Conservation (phyloP, 1,140 invertebrate species). For the Drosophila rhopaloa region DNA sequence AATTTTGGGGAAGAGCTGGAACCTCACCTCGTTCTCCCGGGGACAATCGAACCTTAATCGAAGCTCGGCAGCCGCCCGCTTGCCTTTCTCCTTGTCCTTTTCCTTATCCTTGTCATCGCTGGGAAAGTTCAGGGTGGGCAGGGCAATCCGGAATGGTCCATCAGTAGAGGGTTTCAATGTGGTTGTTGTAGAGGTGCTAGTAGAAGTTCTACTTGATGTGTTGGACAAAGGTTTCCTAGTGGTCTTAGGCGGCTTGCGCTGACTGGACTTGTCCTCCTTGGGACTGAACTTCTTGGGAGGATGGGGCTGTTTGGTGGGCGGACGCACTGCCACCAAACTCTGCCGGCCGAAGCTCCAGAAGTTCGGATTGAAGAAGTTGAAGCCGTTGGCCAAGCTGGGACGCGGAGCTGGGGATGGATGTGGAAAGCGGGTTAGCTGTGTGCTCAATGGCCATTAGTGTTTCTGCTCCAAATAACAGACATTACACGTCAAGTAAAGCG, state of each 20-base stretch:
- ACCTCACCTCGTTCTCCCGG: slow-evolving; percentile 85
- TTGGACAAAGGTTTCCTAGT: slow-evolving; percentile 43
- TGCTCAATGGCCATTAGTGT: slow-evolving; percentile 65
- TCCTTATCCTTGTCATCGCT: slow-evolving; percentile 56
- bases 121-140: slow-evolving; percentile 80
- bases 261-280: slow-evolving; percentile 83
- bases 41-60: slow-evolving; percentile 85
- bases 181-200: slow-evolving; percentile 65
- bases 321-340: slow-evolving; percentile 59
- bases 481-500: slow-evolving; percentile 73
- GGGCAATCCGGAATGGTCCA: slow-evolving; percentile 77
- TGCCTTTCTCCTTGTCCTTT: slow-evolving; percentile 76
- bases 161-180: slow-evolving; percentile 57
- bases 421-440: slow-evolving; percentile 45
- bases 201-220: background rate
- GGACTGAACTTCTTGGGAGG: slow-evolving; percentile 85
- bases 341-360: slow-evolving; percentile 72
- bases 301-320: slow-evolving; percentile 63
- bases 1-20: slow-evolving; percentile 86
- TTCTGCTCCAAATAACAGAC: slow-evolving; percentile 78
- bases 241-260: slow-evolving; percentile 67
- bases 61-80: slow-evolving; percentile 57
- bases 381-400: slow-evolving; percentile 68
- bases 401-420: slow-evolving; percentile 57
- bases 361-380: slow-evolving; percentile 67